Base-by-base conservation (phyloP, 2,113 vertebrate species). In the Tachuris rubrigastra region DNA sequence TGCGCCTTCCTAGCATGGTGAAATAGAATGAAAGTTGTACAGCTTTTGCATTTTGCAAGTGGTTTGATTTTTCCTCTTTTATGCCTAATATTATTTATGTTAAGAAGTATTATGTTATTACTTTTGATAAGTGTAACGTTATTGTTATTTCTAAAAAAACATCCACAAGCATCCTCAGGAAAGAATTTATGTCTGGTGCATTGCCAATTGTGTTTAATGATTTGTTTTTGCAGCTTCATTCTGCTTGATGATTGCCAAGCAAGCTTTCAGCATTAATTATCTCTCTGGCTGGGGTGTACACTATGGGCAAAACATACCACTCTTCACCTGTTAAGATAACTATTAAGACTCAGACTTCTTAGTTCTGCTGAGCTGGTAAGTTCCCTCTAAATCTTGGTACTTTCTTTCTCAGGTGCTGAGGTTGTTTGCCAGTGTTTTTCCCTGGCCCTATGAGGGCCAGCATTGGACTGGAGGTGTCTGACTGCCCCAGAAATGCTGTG, bases 381-480 rank as follows among this genome's bases (percentile, higher is more conserved):
- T 92, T 85, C 86, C 42, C 69, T 84, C 88, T 91, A 49, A 97
- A 72, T 49, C 2, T 62, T 91, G 53, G 19, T 74, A 65, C 89
- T 98, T 90, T 94, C 17, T 91, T 95, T 97, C 96, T 85, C 92
- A 98, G 98, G 66, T 1, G 3, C 55, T 93, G 89, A 95, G 52
- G 53, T 84, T 58, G 74, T 50, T 55, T 14, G n/a, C 95, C 58
- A 7, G 8, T 6, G 3, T 35, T 82, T 30, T 37, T 73, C 22
- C 37, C 22, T 1, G 0, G 25, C 50, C 66, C 84, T 89, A 79
- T 23, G 28, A 49, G 62, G 42, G 56, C 85, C 95, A 76, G 86
- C 12, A 3, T 91, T 97, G 94, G 96, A 87, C 92, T 86, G 77
- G 87, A 97, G 96, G 73, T 94, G 47, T 90, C 96, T 66, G 83